Conservation (phyloP, 2,888 invertebrate genomes). For the Melangyna quadrimaculata region DNA sequence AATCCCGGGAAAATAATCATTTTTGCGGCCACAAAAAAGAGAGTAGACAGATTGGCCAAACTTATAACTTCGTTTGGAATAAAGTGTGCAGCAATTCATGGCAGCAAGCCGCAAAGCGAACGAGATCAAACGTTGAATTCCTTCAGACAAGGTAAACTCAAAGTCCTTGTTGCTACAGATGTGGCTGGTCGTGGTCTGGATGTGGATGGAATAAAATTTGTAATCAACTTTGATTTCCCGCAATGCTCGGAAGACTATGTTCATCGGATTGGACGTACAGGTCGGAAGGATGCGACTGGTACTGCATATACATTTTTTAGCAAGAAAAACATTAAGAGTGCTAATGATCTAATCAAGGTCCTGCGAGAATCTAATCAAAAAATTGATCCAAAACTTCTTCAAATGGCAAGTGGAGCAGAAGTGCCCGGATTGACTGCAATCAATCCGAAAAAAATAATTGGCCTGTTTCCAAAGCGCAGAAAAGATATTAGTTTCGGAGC, state of each 20-base stretch:
- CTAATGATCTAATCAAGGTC: conserved; percentile 92
- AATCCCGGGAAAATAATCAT: conserved; percentile 92
- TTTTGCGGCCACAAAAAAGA: conserved; percentile 97
- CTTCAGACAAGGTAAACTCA: conserved; percentile 91
- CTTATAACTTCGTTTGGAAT: conserved; percentile 90
- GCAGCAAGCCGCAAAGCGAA: conserved; percentile 96
- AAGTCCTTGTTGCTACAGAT: conserved; percentile 96
- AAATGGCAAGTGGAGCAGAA: conserved; percentile 85
- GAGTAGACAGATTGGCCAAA: conserved; percentile 92
- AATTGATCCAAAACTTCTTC: conserved; percentile 90
- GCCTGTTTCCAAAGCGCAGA: not conserved
- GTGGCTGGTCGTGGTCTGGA: conserved; percentile 97
- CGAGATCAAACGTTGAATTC: conserved; percentile 94
- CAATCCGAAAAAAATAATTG: not conserved
- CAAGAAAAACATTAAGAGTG: conserved; percentile 91
- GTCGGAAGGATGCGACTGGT: conserved; percentile 91
- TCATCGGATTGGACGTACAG: conserved; percentile 96
- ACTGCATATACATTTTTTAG: conserved; percentile 98
- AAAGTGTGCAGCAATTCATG: conserved; percentile 93
- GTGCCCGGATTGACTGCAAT: not conserved
- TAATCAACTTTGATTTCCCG: conserved; percentile 97
- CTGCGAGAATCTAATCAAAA: conserved; percentile 94
- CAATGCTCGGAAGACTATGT: conserved; percentile 96
- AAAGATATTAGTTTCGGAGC: not conserved
- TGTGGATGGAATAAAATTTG: conserved; percentile 96